phyloP scores from a whole-genome alignment of 2,113 vertebrate species.

The Murina feae region DNA sequence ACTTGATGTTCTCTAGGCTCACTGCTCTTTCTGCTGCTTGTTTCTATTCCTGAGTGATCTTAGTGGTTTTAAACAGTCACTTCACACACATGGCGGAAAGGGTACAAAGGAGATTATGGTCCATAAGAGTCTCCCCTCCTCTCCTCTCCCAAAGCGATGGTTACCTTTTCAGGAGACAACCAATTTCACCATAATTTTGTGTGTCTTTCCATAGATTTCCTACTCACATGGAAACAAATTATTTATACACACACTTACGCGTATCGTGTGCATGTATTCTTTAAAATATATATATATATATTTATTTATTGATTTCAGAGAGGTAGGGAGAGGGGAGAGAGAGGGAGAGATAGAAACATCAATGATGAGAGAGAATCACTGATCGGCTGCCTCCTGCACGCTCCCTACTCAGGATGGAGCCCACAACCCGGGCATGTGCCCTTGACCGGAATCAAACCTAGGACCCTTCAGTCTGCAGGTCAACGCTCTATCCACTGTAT shows the following conservation, averaged over 20 bases:
- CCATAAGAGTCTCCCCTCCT: background rate
- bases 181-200: background rate
- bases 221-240: background rate
- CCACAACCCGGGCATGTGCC: too few species aligned
- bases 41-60: background rate
- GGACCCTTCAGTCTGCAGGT: too few species aligned
- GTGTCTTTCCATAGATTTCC: background rate
- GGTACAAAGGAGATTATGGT: background rate
- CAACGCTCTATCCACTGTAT: too few species aligned
- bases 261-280: background rate
- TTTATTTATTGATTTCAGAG: too few species aligned
- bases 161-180: background rate
- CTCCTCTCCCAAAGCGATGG: background rate
- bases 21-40: background rate
- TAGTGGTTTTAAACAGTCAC: background rate
- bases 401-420: too few species aligned
- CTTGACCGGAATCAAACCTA: too few species aligned
- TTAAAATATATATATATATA: background rate
- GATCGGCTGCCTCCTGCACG: too few species aligned
- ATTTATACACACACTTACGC: background rate
- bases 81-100: background rate
- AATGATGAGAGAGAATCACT: too few species aligned
- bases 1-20: background rate
- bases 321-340: too few species aligned
- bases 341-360: too few species aligned